Evolutionary conservation across 2,888 invertebrate species (phyloP), one percentile per base, ranked within the genome.

Genomic region (Scelioninae gen. 2): DNA sequence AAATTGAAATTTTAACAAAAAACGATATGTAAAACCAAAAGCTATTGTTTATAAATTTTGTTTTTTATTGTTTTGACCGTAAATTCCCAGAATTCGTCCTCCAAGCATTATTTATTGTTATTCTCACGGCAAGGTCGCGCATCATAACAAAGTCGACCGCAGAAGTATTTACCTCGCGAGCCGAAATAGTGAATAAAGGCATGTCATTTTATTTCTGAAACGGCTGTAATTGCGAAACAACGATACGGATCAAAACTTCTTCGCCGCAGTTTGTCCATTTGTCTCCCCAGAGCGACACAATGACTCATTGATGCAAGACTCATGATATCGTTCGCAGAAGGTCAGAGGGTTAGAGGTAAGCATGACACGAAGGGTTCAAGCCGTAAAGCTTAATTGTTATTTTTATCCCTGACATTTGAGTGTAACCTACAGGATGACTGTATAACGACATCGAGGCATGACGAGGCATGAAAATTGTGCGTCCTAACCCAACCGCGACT

Each of bases 351-450:
- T 43, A 72, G 16, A 72, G 48, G 65, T 67, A 67, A 72, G 50
- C 61, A 72, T 72, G 67, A 61, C n/a, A n/a, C 58, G 50, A 72
- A 72, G 72, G 67, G 72, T 67, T 72, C 55, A 67, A 31, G 48
- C 28, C 28, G 33, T 60, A 53, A 61, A 61, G 31, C 67, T 72
- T 72, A 72, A 72, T 72, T 67, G 72, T 65, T 72, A 72, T 72
- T 72, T 72, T 72, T 72, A 72, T 72, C 71, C 60, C 39, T 72
- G 67, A 72, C 72, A 65, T 65, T 72, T 72, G 43, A 72, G 25
- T 57, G 67, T 53, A 72, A 72, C 72, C 72, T 64, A 72, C 71
- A 72, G 37, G 46, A 58, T 46, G 53, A 52, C 58, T 58, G 53
- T 57, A 55, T 48, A 63, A 63, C 50, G 41, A 69, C 61, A 61